Evolutionary conservation across 2,797 vertebrate genomes (phyloP).

Genomic region (Tarsius wallacei): DNA sequence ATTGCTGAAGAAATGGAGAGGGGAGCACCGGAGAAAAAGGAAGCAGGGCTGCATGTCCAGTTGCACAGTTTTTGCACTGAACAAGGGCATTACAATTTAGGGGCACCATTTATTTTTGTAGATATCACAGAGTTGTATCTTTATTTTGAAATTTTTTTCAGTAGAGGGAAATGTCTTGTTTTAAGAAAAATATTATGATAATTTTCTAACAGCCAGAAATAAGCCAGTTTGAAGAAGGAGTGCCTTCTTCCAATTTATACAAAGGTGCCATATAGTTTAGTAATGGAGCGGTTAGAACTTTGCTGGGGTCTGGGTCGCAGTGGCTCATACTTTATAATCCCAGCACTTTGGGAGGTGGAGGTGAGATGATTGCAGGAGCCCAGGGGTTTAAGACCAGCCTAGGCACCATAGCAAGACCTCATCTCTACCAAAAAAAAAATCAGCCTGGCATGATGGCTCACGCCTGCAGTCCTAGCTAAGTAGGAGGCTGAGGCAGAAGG

Average conservation of each 20-base stretch:
- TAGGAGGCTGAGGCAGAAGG: no score
- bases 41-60: neutral
- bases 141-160: constrained; percentile 11
- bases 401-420: no score
- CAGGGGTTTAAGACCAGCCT: no score
- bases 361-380: no score
- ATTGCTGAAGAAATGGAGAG: neutral
- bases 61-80: neutral
- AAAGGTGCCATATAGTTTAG: neutral
- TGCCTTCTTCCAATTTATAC: neutral
- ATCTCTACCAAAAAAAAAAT: no score
- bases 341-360: no score
- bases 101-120: neutral
- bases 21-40: neutral
- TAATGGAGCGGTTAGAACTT: neutral
- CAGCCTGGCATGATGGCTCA: no score
- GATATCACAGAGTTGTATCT: neutral
- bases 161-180: neutral
- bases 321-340: no score
- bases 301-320: neutral
- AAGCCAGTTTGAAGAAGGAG: neutral
- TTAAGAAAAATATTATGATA: constrained; percentile 8
- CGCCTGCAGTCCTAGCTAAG: no score
- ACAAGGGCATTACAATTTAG: neutral
- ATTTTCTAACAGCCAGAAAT: constrained; percentile 29